phyloP scores from a whole-genome alignment of 1,140 invertebrate species.

The Rhynchophorus ferrugineus region DNA sequence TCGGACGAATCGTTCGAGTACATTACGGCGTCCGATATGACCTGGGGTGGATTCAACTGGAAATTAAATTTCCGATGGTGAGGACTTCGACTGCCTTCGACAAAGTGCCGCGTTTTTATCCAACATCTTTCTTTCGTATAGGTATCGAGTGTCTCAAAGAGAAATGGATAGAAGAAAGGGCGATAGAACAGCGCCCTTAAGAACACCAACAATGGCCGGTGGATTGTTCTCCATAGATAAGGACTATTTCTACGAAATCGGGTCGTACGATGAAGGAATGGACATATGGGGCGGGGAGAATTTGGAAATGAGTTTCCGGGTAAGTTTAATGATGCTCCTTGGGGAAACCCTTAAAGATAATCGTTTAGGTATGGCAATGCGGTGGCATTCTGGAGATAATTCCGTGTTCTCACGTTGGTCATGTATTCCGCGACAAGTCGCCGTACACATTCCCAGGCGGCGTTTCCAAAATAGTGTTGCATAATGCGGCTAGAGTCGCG shows the following conservation, averaged over 20 bases:
- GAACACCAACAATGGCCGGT: slow-evolving; percentile 98
- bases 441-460: slow-evolving; percentile 99
- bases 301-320: slow-evolving; percentile 98
- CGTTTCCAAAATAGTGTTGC: slow-evolving; percentile 92
- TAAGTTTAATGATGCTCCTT: slow-evolving; percentile 44
- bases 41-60: slow-evolving; percentile 98
- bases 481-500: slow-evolving; percentile 91
- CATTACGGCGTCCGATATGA: slow-evolving; percentile 88
- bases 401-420: slow-evolving; percentile 93
- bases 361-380: slow-evolving; percentile 90
- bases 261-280: slow-evolving; percentile 97
- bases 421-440: slow-evolving; percentile 98
- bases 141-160: slow-evolving; percentile 92
- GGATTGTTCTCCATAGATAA: slow-evolving; percentile 95
- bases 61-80: slow-evolving; percentile 95
- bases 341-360: neutral
- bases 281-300: slow-evolving; percentile 99
- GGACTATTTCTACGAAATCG: slow-evolving; percentile 95
- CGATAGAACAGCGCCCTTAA: slow-evolving; percentile 82
- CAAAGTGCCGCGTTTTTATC: no score
- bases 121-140: slow-evolving; percentile 33
- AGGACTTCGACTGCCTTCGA: no score
- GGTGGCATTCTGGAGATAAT: slow-evolving; percentile 92
- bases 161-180: slow-evolving; percentile 85
- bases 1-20: slow-evolving; percentile 97